Base-by-base conservation (phyloP, 1,140 invertebrate genomes). In the Daktulosphaira vitifoliae region DNA sequence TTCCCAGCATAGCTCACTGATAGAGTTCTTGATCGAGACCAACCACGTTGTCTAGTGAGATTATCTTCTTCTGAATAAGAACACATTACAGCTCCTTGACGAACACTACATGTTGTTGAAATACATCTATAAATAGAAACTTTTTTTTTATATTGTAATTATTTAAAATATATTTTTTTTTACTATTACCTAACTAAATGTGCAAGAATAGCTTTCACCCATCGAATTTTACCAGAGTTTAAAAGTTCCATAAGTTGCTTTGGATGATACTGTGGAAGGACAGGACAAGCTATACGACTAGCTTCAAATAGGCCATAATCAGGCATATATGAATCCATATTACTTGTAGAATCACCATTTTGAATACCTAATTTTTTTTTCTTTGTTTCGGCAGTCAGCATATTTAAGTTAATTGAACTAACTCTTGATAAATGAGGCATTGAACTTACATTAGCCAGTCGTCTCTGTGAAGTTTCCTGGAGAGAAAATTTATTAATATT, bases 201-300 rank as follows among this genome's bases (percentile, higher is more conserved):
- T 2, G 92, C 87, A 38, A 99, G 78, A 66, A 99, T 99, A 0
- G 96, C 95, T 76, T 98, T 98, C 0, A 99, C 96, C 83, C 94
- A 92, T 70, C 90, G 79, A 37, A 96, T 96, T 78, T 98, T 98
- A 0, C 97, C 97, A 65, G 94, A 97, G 76, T 98, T 98, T 0
- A 99, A 78, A n/a, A 99, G 77, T 74, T 99, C 96, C 88, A 98
- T 97, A 3, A 99, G 76, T 72, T 98, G 95, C 73, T 97, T 96
- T 0, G 96, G 96, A 81, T 99, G 97, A 77, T 99, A 99, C 72
- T 99, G 97, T 0, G 97, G 96, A 66, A 99, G 76, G n/a, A 98
- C 93, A 0, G 96, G 96, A 73, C 91, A 94, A 0, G 92, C 92
- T 69, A 97, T 90, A 52, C 92, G 81, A n/a, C 92, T 91, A 0